phyloP scores from a whole-genome alignment of 1,140 invertebrate species.

The Cyclina sinensis region DNA sequence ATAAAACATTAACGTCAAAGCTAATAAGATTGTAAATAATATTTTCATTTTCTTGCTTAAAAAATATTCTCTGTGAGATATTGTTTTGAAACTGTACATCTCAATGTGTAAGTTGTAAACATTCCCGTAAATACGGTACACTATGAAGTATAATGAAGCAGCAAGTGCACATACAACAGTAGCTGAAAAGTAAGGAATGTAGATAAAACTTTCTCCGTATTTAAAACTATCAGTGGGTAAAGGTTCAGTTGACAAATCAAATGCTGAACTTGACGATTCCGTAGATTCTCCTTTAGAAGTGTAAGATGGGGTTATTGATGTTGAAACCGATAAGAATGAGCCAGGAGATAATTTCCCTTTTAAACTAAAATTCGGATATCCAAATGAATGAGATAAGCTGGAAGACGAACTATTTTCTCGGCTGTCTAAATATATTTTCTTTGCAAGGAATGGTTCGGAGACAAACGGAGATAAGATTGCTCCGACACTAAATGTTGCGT shows the following conservation, averaged over 20 bases:
- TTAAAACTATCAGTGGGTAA: neutral
- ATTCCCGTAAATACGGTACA: constrained; percentile 24
- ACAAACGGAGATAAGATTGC: constrained; percentile 50
- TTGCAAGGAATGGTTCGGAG: constrained; percentile 42
- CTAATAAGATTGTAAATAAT: constrained; percentile 41
- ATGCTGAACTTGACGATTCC: neutral
- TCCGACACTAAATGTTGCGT: constrained; percentile 31
- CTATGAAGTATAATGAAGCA: neutral
- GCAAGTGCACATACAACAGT: constrained; percentile 7
- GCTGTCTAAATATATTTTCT: neutral
- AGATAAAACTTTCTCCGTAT: constrained; percentile 37
- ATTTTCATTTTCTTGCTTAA: constrained; percentile 34
- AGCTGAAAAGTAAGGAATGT: constrained; percentile 29
- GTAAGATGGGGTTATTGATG: too few relatives aligned
- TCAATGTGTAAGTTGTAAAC: neutral
- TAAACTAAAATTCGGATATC: too few relatives aligned
- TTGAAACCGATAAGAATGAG: too few relatives aligned
- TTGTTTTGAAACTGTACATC: neutral
- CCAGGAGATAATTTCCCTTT: too few relatives aligned
- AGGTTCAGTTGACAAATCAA: neutral
- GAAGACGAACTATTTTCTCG: neutral
- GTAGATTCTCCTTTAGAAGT: neutral
- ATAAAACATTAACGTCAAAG: constrained; percentile 30
- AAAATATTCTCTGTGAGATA: neutral
- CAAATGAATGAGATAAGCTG: neutral